A percentile compares a stretch with the other conserved stretches of the same genome.
Evolutionary conservation across 2,113 vertebrate species (phyloP).

Genomic region (Trogon melanurus): DNA sequence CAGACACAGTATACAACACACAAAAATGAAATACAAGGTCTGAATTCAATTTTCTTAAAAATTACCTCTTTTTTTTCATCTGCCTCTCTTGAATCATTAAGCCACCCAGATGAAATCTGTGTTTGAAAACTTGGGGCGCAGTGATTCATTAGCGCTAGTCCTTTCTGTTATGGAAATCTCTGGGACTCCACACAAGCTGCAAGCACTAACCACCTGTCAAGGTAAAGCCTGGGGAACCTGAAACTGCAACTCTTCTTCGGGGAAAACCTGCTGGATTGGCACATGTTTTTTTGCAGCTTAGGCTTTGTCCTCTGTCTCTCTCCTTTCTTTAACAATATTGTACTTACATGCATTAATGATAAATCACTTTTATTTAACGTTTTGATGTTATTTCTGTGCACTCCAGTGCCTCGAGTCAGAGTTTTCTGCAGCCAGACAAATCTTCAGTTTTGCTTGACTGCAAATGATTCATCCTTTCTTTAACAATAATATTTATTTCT

Average conservation of each 20-base stretch:
- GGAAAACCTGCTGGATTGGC: not conserved
- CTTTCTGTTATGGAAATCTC: not conserved
- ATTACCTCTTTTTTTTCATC: not conserved
- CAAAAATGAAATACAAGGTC: not conserved
- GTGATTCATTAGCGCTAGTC: not conserved
- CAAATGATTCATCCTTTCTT: constrained; percentile 52
- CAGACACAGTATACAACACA: not conserved
- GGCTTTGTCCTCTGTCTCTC: not conserved
- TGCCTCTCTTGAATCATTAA: not conserved
- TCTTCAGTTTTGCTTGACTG: constrained; percentile 33
- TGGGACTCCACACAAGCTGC: not conserved
- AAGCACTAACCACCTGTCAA: not conserved
- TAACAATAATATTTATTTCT: constrained; percentile 68
- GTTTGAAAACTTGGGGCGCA: not conserved
- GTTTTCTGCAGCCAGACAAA: constrained; percentile 22
- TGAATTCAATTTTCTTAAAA: not conserved
- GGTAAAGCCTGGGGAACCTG: not conserved
- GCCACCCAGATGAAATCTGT: not conserved
- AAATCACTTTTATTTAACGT: not conserved
- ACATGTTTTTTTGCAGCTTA: not conserved
- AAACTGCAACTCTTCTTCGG: not conserved
- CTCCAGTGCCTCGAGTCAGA: not conserved
- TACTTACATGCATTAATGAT: not conserved
- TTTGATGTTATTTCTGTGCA: not conserved
- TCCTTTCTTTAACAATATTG: not conserved